Conservation (phyloP, 2,888 invertebrate genomes). For the Dryobotodes eremita region DNA sequence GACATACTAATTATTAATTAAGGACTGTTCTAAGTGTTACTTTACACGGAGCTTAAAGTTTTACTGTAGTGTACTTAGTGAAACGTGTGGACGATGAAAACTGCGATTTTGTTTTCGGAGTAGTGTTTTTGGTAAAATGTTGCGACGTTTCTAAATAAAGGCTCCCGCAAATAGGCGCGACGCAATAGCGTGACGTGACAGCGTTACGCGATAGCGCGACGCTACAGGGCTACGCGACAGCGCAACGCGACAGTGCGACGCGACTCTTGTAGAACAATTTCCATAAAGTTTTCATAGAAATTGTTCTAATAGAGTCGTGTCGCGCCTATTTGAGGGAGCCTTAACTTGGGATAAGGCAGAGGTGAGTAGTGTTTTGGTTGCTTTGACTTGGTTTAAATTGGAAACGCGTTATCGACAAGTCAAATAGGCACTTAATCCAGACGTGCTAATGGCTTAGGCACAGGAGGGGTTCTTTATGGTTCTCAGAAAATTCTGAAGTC, state of each 20-base stretch:
- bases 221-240: too few species aligned
- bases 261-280: too few species aligned
- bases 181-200: too few species aligned
- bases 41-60: slow-evolving; percentile 41
- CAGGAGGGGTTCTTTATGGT: neutral
- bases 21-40: slow-evolving; percentile 69
- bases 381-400: slow-evolving; percentile 9
- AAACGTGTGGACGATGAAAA: slow-evolving; percentile 5
- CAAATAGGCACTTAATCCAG: neutral
- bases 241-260: too few species aligned
- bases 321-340: too few species aligned
- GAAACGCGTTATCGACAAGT: neutral
- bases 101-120: slow-evolving; percentile 12
- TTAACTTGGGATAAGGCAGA: neutral
- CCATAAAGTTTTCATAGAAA: too few species aligned
- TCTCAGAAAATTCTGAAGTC: neutral
- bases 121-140: slow-evolving; percentile 12
- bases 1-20: slow-evolving; percentile 85
- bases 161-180: too few species aligned
- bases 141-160: too few species aligned
- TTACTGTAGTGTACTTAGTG: slow-evolving; percentile 29
- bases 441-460: slow-evolving; percentile 27
- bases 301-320: too few species aligned
- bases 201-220: too few species aligned
- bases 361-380: neutral